Evolutionary conservation across 2,888 invertebrate species (phyloP).

Genomic region (Cyrtodaria siliqua): DNA sequence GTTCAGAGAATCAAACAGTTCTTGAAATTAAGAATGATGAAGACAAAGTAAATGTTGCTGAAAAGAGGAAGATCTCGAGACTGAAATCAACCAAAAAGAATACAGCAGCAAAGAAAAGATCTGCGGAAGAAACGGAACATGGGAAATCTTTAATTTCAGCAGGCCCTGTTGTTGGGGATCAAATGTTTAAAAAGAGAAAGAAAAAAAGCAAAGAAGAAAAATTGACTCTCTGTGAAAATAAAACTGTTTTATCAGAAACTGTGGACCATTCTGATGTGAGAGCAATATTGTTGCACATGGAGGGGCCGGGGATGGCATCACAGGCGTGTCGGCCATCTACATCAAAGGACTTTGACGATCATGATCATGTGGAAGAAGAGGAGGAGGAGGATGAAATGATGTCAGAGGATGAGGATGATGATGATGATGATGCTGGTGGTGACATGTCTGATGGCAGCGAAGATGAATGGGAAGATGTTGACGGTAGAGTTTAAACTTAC

Average conservation of each 20-base stretch:
- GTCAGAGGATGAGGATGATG: conserved; percentile 28
- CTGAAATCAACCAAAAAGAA: too few species aligned
- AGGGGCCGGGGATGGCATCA: conserved; percentile 45
- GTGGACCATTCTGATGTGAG: conserved; percentile 69
- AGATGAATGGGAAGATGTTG: conserved; percentile 89
- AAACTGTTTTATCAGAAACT: conserved; percentile 10
- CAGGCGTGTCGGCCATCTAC: conserved; percentile 3
- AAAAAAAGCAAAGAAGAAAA: too few species aligned
- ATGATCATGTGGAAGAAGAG: conserved; percentile 11
- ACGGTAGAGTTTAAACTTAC: too few species aligned
- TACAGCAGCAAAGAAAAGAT: too few species aligned
- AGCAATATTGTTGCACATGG: conserved; percentile 69
- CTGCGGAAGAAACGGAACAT: too few species aligned
- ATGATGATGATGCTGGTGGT: conserved; percentile 28
- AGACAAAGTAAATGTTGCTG: too few species aligned
- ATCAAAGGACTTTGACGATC: neutral
- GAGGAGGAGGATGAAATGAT: conserved; percentile 6
- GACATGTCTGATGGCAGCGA: conserved; percentile 38
- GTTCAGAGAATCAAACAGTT: too few species aligned
- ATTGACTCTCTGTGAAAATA: neutral
- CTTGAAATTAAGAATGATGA: too few species aligned
- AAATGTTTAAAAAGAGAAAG: too few species aligned
- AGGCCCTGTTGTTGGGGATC: too few species aligned
- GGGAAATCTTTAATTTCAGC: too few species aligned
- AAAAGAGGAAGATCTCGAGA: too few species aligned